Evolutionary conservation across 35 echinoderm and acorn worm genomes (phyloP).

Genomic region (Antedon bifida): DNA sequence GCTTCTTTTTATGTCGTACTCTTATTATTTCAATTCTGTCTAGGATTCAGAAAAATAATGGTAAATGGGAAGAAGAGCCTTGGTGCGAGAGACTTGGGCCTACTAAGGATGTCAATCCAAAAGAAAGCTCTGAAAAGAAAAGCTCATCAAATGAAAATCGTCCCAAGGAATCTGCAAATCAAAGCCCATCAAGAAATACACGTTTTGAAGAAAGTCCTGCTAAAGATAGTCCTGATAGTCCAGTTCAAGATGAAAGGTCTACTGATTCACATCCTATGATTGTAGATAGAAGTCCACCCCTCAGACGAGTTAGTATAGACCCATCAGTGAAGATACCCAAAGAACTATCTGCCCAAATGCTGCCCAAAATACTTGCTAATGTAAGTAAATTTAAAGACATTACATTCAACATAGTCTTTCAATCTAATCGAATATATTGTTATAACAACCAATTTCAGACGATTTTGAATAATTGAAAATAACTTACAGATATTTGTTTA

Average conservation of each 20-base stretch:
- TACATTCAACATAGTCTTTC: too few species aligned
- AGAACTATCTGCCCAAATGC: constrained; percentile 59
- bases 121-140: neutral
- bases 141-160: too few species aligned
- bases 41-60: neutral
- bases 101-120: neutral
- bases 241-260: neutral
- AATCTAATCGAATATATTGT: too few species aligned
- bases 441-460: too few species aligned
- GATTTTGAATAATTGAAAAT: too few species aligned
- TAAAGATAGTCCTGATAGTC: neutral
- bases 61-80: neutral
- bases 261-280: neutral
- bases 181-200: neutral
- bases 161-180: neutral
- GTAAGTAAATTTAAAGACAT: constrained; percentile 12
- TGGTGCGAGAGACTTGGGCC: neutral
- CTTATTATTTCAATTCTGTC: too few species aligned
- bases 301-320: constrained; percentile 40
- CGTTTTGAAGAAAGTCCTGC: neutral
- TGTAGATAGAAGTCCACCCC: neutral
- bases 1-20: too few species aligned
- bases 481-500: too few species aligned
- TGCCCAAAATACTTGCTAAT: constrained; percentile 42
- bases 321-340: constrained; percentile 80